These are phyloP conservation scores for Chelon auratus DNA, from an alignment of 2,797 vertebrate genomes.

Conservation along the genomic window DNA sequence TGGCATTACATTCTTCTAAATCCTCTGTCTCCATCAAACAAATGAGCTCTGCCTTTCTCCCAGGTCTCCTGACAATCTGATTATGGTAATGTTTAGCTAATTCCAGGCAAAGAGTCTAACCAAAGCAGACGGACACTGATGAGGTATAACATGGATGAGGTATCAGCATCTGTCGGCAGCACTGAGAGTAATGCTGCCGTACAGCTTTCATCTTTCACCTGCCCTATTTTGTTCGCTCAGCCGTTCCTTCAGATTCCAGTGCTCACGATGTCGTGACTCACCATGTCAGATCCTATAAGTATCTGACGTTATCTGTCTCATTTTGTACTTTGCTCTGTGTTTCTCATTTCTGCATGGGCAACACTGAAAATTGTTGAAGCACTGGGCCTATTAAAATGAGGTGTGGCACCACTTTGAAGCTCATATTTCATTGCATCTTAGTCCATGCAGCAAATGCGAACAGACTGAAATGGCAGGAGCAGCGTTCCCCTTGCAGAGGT, in stretches of 20 bases:
- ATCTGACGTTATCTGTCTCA: too few relatives aligned
- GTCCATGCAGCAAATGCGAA: neutral
- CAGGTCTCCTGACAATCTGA: conserved; percentile 28
- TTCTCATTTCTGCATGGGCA: neutral
- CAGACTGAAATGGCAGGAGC: conserved; percentile 12
- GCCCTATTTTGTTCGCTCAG: conserved; percentile 13
- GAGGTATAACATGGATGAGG: conserved; percentile 30
- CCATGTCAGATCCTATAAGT: too few relatives aligned
- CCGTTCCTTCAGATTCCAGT: conserved; percentile 10
- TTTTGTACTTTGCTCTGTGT: neutral
- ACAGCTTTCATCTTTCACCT: neutral
- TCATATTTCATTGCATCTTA: conserved; percentile 18
- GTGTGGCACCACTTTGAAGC: neutral
- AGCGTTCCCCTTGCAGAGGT: conserved; percentile 49
- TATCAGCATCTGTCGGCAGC: conserved; percentile 21
- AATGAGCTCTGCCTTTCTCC: conserved; percentile 18
- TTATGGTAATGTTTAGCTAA: conserved; percentile 52
- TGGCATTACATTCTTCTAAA: conserved; percentile 8
- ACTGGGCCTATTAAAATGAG: neutral
- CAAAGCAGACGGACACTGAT: conserved; percentile 30
- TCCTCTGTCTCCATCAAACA: conserved; percentile 21
- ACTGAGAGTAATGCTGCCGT: conserved; percentile 23
- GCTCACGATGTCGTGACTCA: neutral
- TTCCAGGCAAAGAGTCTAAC: conserved; percentile 12
- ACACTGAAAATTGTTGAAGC: neutral